Conservation (phyloP, 1,140 invertebrate genomes). For the Megalonaias nervosa region DNA sequence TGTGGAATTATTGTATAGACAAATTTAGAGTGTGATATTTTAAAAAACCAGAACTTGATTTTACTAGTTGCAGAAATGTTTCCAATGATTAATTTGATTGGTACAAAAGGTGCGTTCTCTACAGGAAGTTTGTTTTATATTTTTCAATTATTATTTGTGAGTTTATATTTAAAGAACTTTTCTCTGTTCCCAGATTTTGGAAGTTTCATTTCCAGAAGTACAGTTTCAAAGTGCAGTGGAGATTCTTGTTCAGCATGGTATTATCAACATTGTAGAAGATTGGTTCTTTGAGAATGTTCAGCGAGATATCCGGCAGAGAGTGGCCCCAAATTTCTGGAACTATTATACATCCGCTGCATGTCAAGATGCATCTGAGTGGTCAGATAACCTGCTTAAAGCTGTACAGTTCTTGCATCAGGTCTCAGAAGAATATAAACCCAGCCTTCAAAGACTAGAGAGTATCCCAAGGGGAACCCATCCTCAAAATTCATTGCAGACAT, state of each 20-base stretch:
- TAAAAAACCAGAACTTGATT: too few species aligned
- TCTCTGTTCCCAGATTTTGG: not conserved
- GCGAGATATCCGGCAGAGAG: constrained; percentile 50
- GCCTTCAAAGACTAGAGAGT: constrained; percentile 45
- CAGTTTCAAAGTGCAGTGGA: constrained; percentile 46
- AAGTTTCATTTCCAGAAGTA: constrained; percentile 11
- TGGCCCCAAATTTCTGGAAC: constrained; percentile 53
- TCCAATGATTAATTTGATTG: too few species aligned
- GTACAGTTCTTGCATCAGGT: constrained; percentile 50
- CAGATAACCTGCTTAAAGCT: constrained; percentile 34
- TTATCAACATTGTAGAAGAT: constrained; percentile 56
- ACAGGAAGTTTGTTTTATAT: too few species aligned
- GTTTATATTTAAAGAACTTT: too few species aligned
- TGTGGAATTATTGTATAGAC: too few species aligned
- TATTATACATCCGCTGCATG: constrained; percentile 32
- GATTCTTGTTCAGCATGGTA: constrained; percentile 40
- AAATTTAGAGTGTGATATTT: too few species aligned
- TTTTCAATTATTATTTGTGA: too few species aligned
- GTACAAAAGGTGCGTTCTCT: too few species aligned
- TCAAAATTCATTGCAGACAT: constrained; percentile 30
- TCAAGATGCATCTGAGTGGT: not conserved
- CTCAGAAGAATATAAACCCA: constrained; percentile 39
- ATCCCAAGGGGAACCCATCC: constrained; percentile 19
- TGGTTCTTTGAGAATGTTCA: constrained; percentile 63
- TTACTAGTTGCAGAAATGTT: too few species aligned